These are phyloP conservation scores for Philotrypesis tridentata DNA, from an alignment of 1,140 invertebrate genomes.

Conservation along the genomic window DNA sequence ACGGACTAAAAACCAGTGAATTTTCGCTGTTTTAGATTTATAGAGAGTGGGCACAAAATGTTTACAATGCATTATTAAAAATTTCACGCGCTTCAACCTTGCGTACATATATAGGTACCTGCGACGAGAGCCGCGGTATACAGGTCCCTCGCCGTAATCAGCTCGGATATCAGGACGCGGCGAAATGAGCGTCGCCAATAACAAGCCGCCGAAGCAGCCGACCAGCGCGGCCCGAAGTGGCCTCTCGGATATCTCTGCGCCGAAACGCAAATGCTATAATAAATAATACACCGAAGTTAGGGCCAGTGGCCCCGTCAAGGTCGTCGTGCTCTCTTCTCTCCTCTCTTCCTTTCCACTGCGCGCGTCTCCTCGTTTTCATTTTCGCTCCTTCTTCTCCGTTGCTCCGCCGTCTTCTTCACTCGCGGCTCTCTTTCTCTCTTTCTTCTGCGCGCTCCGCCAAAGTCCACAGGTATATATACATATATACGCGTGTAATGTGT, in stretches of 20 bases:
- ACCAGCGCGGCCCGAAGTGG: slow-evolving; percentile 15
- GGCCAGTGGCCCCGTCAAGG: slow-evolving; percentile 62
- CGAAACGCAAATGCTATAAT: slow-evolving; percentile 30
- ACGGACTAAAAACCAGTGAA: no score
- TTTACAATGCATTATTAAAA: no score
- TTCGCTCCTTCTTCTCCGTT: slow-evolving; percentile 28
- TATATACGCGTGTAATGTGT: no score
- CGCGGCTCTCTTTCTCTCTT: neutral
- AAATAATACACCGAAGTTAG: slow-evolving; percentile 46
- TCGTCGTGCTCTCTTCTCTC: slow-evolving; percentile 40
- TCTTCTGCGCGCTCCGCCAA: neutral
- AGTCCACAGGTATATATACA: neutral
- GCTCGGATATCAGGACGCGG: no score
- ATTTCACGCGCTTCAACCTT: no score
- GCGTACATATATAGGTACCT: no score
- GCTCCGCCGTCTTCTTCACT: neutral
- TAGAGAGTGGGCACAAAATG: no score
- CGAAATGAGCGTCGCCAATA: neutral
- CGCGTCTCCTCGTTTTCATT: neutral
- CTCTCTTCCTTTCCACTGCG: neutral
- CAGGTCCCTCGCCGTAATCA: no score
- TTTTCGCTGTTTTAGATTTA: no score
- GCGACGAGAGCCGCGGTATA: no score
- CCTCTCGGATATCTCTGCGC: slow-evolving; percentile 15
- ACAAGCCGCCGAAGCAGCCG: neutral